Conservation (phyloP, 2,888 invertebrate species). For the Aphodius granarius region DNA sequence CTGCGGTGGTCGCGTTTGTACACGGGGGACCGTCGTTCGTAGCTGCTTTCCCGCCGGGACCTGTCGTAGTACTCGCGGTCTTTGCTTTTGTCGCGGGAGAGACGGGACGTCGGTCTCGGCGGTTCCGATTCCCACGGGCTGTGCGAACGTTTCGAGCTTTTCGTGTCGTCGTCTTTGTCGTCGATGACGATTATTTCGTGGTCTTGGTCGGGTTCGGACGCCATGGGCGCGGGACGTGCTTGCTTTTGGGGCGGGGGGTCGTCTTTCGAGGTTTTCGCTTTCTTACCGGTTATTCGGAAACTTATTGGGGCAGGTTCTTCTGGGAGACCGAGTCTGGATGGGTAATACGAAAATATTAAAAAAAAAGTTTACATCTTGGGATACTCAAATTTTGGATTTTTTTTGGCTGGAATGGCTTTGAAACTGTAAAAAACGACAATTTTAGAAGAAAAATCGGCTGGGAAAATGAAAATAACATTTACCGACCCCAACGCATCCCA, state of each 20-base stretch:
- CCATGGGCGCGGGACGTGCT: conserved; percentile 37
- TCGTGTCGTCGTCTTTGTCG: conserved; percentile 43
- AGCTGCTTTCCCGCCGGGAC: conserved; percentile 30
- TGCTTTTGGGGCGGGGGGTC: conserved; percentile 29
- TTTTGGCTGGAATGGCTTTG: no score
- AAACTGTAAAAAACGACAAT: no score
- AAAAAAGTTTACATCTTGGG: background rate
- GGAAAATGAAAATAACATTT: no score
- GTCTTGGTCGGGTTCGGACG: conserved; percentile 48
- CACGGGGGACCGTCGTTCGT: conserved; percentile 26
- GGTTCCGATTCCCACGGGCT: conserved; percentile 52
- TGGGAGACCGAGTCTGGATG: conserved; percentile 43
- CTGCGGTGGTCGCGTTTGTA: conserved; percentile 28
- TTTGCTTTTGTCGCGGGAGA: conserved; percentile 25
- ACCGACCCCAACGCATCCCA: no score
- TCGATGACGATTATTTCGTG: conserved; percentile 49
- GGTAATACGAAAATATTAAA: no score
- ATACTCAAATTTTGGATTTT: background rate
- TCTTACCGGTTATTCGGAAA: conserved; percentile 48
- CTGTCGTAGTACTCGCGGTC: conserved; percentile 34
- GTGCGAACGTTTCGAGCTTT: conserved; percentile 43
- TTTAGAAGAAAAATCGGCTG: no score
- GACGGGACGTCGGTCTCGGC: conserved; percentile 12
- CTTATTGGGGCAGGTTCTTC: conserved; percentile 50
- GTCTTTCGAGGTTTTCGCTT: conserved; percentile 27